Evolutionary conservation across 2,797 vertebrate species (phyloP), one percentile per base, ranked within the genome.

Genomic region (Arnoldichthys spilopterus): DNA sequence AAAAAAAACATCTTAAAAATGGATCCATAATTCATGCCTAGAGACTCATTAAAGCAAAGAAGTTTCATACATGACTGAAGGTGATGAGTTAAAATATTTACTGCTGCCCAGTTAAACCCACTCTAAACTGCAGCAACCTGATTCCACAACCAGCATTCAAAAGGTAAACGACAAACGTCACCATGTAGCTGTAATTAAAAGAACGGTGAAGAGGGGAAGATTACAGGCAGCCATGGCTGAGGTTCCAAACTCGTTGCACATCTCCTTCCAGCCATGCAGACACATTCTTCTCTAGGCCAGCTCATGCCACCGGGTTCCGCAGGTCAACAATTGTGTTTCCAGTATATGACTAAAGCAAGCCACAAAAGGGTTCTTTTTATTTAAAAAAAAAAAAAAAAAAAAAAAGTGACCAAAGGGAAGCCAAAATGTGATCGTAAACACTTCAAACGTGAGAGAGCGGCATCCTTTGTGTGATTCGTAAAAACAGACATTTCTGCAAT

Each of bases 231-330:
- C 78, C 62, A 77, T 82, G 77, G 82, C 81, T 87, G 87, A 90
- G 86, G 86, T 84, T 89, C 89, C 26, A 85, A 76, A 77, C 81
- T 83, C 76, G 80, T 11, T 67, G 56, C 61, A 76, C 78, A 77
- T 86, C 51, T 80, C 74, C 77, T 80, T 79, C 72, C 77, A 74
- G 71, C 78, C 86, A 84, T 84, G 80, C 51, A 78, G 78, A 85
- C 75, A 72, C 82, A 80, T 81, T 80, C 76, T 83, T 85, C 82
- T 81, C 85, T 80, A 64, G 83, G 85, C 88, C 86, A 86, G 89
- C 86, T 83, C 90, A 84, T 91, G 91, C 91, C 75, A 93, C 91
- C 90, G 90, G 86, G 88, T 84, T 92, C 89, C 84, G 85, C 88
- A 87, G 85, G 89, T 89, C 90, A 89, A 90, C 86, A 87, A 67